phyloP scores from a whole-genome alignment of 1,140 invertebrate species.

The Sycobia sp. region DNA sequence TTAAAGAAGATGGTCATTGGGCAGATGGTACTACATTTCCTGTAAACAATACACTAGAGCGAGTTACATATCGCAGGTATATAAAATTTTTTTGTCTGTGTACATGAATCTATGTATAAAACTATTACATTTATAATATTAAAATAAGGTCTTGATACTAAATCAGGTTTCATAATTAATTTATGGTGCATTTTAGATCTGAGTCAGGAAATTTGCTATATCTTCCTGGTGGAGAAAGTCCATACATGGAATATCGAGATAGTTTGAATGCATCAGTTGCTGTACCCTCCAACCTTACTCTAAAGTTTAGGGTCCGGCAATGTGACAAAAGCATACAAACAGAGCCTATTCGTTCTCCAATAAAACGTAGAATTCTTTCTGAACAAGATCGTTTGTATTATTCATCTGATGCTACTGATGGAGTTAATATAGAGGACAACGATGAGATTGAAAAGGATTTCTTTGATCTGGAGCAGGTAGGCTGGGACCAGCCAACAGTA shows the following conservation, averaged over 20 bases:
- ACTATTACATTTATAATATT: not conserved
- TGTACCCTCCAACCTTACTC: conserved; percentile 54
- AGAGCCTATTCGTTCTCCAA: conserved; percentile 57
- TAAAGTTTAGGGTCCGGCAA: conserved; percentile 64
- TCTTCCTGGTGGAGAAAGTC: conserved; percentile 58
- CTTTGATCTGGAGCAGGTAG: conserved; percentile 47
- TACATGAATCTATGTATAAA: no score
- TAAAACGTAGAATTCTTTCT: conserved; percentile 54
- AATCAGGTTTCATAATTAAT: not conserved
- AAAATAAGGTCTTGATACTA: not conserved
- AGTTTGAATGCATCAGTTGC: conserved; percentile 37
- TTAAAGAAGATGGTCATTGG: conserved; percentile 64
- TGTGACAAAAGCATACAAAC: conserved; percentile 67
- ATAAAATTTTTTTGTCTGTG: no score
- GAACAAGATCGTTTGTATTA: conserved; percentile 53
- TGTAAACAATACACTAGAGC: conserved; percentile 69
- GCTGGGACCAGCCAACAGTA: conserved; percentile 46
- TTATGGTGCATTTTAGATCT: conserved; percentile 39
- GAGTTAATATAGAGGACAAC: conserved; percentile 41
- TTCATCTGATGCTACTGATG: conserved; percentile 44
- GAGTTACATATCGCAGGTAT: conserved; percentile 56
- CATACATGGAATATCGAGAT: conserved; percentile 65
- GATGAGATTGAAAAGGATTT: conserved; percentile 43
- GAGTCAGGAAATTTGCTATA: conserved; percentile 56
- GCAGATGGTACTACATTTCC: conserved; percentile 73